These are phyloP conservation scores for Plebejus melissa DNA, from an alignment of 2,888 invertebrate genomes.

Conservation along the genomic window DNA sequence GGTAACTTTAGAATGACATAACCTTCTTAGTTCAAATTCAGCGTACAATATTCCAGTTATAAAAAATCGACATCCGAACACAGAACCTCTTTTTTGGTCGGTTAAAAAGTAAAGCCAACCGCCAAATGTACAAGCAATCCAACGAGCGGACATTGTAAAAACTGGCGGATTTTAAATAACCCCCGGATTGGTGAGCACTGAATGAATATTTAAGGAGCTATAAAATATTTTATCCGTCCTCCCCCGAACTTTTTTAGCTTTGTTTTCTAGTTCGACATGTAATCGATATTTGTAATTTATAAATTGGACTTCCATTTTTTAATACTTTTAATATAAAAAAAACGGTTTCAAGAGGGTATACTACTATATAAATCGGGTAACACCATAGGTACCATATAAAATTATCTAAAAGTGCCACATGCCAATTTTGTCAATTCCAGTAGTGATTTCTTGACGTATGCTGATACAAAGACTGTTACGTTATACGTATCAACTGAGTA, in stretches of 20 bases:
- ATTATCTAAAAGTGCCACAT: no score
- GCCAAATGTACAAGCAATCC: neutral
- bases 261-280: slow-evolving; percentile 20
- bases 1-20: neutral
- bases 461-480: no score
- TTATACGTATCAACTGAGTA: no score
- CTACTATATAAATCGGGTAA: neutral
- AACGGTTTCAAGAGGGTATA: neutral
- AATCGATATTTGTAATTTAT: slow-evolving; percentile 10
- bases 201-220: slow-evolving; percentile 24
- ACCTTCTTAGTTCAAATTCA: neutral
- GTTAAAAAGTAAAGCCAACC: neutral
- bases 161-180: slow-evolving; percentile 15
- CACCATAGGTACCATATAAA: neutral
- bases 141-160: slow-evolving; percentile 4
- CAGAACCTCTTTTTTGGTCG: neutral
- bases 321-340: neutral
- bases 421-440: no score
- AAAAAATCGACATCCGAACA: neutral
- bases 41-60: neutral
- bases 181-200: slow-evolving; percentile 7
- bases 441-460: no score
- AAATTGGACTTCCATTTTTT: neutral
- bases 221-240: slow-evolving; percentile 13
- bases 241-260: neutral